A percentile compares a stretch with the other conserved stretches of the same genome.
Conservation (phyloP, 2,113 vertebrate species). For the Myotis brandtii region DNA sequence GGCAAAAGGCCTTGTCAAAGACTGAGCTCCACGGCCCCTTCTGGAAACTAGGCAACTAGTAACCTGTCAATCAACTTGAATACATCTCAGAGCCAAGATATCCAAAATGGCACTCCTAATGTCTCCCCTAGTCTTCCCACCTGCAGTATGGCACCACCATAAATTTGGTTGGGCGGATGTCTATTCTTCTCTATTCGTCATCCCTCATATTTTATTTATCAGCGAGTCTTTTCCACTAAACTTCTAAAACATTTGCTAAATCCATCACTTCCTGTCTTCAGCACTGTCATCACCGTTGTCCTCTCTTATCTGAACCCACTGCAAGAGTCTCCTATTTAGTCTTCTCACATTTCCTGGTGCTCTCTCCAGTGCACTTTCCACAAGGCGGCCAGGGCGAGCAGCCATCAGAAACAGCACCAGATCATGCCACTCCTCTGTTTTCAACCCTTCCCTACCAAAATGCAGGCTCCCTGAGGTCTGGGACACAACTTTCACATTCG, state of each 20-base stretch:
- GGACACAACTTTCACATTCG: not conserved
- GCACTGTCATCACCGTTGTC: not conserved
- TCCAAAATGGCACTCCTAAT: not conserved
- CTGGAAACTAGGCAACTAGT: not conserved
- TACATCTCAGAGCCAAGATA: not conserved
- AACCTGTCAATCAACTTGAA: not conserved
- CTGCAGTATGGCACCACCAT: not conserved
- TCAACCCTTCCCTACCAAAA: not conserved
- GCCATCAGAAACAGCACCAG: not conserved
- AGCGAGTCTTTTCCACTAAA: not conserved
- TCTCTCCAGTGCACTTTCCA: not conserved
- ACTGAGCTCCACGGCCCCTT: not conserved
- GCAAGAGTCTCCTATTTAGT: not conserved
- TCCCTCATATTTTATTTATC: not conserved
- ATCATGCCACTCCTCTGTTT: not conserved
- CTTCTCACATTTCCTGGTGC: not conserved
- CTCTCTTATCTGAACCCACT: not conserved
- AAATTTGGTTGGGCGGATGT: not conserved
- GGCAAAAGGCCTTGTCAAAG: not conserved
- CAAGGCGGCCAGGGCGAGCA: not conserved
- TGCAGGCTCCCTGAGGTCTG: not conserved
- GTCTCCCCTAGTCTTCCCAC: not conserved
- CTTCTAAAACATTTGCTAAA: not conserved
- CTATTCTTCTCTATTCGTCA: not conserved
- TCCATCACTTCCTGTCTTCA: not conserved